phyloP scores from a whole-genome alignment of 2,888 invertebrate species.

The Drosophila merina region DNA sequence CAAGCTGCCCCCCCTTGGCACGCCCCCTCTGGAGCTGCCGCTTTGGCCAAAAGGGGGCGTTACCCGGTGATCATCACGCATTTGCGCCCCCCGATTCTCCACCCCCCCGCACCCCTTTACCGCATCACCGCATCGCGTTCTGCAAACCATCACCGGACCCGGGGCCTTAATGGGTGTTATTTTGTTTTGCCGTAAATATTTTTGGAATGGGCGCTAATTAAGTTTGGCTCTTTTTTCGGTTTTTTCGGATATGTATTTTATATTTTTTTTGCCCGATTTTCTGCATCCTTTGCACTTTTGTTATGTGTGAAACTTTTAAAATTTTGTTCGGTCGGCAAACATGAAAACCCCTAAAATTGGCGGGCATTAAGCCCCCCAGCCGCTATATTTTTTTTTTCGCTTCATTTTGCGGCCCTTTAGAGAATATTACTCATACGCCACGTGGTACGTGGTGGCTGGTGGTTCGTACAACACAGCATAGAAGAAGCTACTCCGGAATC shows the following conservation, averaged over 20 bases:
- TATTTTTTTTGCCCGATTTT: slow-evolving; percentile 44
- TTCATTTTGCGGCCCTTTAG: too few species aligned
- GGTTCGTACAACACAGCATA: too few species aligned
- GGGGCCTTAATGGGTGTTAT: slow-evolving; percentile 80
- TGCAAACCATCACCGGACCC: slow-evolving; percentile 6
- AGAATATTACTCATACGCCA: slow-evolving; percentile 53
- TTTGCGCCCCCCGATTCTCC: slow-evolving; percentile 67
- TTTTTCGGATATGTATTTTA: neutral
- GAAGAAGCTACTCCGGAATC: neutral
- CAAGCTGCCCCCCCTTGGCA: neutral
- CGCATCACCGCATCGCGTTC: neutral
- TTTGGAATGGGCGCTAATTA: slow-evolving; percentile 81
- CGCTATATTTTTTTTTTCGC: neutral
- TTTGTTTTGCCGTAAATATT: slow-evolving; percentile 80
- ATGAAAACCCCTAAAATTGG: slow-evolving; percentile 72
- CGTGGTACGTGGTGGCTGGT: neutral
- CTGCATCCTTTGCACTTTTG: slow-evolving; percentile 77
- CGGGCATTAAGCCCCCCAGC: slow-evolving; percentile 63
- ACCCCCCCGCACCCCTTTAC: slow-evolving; percentile 1
- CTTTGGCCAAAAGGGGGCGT: slow-evolving; percentile 76
- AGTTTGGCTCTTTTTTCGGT: slow-evolving; percentile 71
- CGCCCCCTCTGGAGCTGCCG: slow-evolving; percentile 39
- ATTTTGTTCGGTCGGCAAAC: slow-evolving; percentile 68
- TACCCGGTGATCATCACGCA: slow-evolving; percentile 82
- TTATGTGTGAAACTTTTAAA: slow-evolving; percentile 79